Base-by-base conservation (phyloP, 2,113 vertebrate genomes). In the Henicopernis longicauda region DNA sequence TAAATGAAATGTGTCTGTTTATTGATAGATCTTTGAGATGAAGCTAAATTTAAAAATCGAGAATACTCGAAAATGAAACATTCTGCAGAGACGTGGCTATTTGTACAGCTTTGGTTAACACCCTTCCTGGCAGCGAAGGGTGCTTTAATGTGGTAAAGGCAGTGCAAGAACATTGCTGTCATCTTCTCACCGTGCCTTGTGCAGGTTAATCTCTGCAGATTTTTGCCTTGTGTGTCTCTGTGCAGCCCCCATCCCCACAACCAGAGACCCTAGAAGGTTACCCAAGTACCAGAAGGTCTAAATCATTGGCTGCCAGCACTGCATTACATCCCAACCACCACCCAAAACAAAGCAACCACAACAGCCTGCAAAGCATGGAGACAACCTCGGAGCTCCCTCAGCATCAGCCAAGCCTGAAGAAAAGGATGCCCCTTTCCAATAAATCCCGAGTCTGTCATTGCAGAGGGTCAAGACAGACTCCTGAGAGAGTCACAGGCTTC, bases 81-180 rank as follows among this genome's bases (percentile, higher is more conserved):
- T 91, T 85, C 81, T 95, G 90, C 85, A 95, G 89, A 95, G 65
- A 89, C 27, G 13, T 72, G 82, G 96, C 96, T 95, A 96, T 94
- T 86, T 82, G 87, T 82, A 82, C 70, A 91, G 78, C 92, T 96
- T 96, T 95, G 95, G 95, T 96, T 96, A 95, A 97, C 95, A 95
- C 95, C 95, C 96, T 95, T 97, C 96, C 93, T 95, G 96, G 92
- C 96, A 95, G 87, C 5, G 58, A 96, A 96, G 82, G 66, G 87
- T 0, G 0, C 69, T 96, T 96, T 95, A 61, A 91, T 87, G 91
- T 94, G 93, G 96, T 91, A 44, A 82, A 85, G 36, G 42, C 89
- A 86, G 45, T 4, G 36, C 44, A 58, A 92, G 84, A 89, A 70
- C 26, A 17, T 19, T 38, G 59, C 36, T 58, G 44, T 52, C n/a